A percentile compares a stretch with the other conserved stretches of the same genome.
Evolutionary conservation across 2,797 vertebrate species (phyloP).

Genomic region (Microctenopoma lineatum): DNA sequence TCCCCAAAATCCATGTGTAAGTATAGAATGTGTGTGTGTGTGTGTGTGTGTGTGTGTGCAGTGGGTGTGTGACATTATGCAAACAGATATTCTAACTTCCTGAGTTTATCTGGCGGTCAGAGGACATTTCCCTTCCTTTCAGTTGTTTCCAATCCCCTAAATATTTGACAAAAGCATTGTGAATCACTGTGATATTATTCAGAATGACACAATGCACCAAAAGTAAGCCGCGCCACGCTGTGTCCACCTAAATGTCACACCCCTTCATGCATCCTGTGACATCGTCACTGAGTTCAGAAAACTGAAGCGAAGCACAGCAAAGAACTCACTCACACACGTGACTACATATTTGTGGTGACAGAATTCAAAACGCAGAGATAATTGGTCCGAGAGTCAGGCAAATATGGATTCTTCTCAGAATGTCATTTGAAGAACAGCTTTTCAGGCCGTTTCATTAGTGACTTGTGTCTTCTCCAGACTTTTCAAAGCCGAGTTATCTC

Average conservation of each 20-base stretch:
- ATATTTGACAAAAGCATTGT: slow-evolving; percentile 36
- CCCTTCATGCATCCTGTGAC: neutral
- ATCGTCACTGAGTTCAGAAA: neutral
- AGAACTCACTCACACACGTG: neutral
- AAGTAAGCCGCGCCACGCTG: neutral
- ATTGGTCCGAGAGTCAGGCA: slow-evolving; percentile 4
- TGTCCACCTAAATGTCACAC: neutral
- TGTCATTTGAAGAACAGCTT: slow-evolving; percentile 14
- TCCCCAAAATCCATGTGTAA: slow-evolving; percentile 4
- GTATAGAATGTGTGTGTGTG: neutral
- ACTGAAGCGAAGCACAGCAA: neutral
- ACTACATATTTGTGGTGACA: neutral
- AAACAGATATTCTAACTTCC: slow-evolving; percentile 39
- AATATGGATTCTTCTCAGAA: slow-evolving; percentile 8
- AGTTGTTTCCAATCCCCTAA: slow-evolving; percentile 24
- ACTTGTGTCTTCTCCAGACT: slow-evolving; percentile 20
- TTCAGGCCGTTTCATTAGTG: slow-evolving; percentile 7
- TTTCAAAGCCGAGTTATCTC: slow-evolving; percentile 51
- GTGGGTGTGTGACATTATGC: slow-evolving; percentile 1
- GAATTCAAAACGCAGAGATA: neutral
- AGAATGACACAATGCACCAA: slow-evolving; percentile 11
- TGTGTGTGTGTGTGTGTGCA: neutral
- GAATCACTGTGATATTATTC: slow-evolving; percentile 16
- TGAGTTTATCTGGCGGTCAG: slow-evolving; percentile 43
- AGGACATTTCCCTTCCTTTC: slow-evolving; percentile 2